These are phyloP conservation scores for Onthophagus taurus DNA, from an alignment of 1,140 invertebrate genomes.

Conservation along the genomic window DNA sequence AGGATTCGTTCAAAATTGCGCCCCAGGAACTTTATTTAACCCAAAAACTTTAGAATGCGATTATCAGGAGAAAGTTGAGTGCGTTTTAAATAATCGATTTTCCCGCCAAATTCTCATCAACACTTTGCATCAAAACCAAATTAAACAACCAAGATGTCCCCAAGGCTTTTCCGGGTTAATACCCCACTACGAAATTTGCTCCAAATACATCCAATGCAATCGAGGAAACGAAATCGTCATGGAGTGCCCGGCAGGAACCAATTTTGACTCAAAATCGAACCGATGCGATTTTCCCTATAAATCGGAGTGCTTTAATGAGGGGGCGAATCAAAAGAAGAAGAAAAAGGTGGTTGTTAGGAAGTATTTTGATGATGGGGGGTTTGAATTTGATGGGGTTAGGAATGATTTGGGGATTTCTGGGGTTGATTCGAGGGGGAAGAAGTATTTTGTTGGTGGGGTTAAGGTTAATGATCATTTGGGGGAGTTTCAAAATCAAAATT, in stretches of 20 bases:
- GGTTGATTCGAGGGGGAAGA: too few relatives aligned
- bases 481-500: background rate
- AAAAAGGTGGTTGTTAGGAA: background rate
- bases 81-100: too few relatives aligned
- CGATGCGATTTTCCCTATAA: conserved; percentile 54
- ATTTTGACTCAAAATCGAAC: conserved; percentile 47
- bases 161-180: conserved; percentile 44
- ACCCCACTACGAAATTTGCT: conserved; percentile 52
- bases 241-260: conserved; percentile 54
- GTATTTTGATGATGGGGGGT: too few relatives aligned
- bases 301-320: conserved; percentile 41
- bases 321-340: background rate
- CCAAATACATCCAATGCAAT: conserved; percentile 55
- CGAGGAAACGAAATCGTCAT: conserved; percentile 46
- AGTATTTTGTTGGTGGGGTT: too few relatives aligned
- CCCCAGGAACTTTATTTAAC: conserved; percentile 59
- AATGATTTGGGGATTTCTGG: too few relatives aligned
- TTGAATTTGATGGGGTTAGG: too few relatives aligned
- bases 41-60: conserved; percentile 51
- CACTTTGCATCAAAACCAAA: too few relatives aligned
- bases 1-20: conserved; percentile 49
- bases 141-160: conserved; percentile 38
- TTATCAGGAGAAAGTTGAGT: conserved; percentile 51
- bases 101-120: too few relatives aligned
- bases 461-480: background rate